Evolutionary conservation across 1,140 invertebrate genomes (phyloP).

Genomic region (Lithobius niger): DNA sequence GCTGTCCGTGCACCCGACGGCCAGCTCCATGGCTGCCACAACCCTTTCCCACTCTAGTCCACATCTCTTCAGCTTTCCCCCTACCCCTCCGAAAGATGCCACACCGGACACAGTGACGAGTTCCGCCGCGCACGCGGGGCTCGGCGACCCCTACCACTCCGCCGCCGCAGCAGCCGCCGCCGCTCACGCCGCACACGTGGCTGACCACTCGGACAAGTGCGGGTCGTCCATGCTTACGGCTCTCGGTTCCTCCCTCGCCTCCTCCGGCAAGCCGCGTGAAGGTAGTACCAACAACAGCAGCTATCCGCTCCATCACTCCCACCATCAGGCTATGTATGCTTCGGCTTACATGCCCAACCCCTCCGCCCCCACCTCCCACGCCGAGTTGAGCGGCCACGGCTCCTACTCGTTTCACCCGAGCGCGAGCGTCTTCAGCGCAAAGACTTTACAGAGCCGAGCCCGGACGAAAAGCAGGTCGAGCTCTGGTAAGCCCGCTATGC

Average conservation of each 20-base stretch:
- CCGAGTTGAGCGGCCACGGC: constrained; percentile 14
- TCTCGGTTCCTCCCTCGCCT: constrained; percentile 17
- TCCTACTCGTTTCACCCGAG: constrained; percentile 27
- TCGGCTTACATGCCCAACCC: constrained; percentile 15
- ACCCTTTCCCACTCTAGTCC: constrained; percentile 30
- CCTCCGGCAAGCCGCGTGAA: constrained; percentile 24
- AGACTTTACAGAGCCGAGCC: constrained; percentile 41
- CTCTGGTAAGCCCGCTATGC: constrained; percentile 74
- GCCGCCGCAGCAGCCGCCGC: constrained; percentile 18
- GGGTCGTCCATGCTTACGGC: constrained; percentile 18
- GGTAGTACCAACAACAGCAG: constrained; percentile 27
- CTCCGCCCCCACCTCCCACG: constrained; percentile 13
- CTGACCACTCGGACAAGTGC: too few species aligned
- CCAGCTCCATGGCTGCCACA: constrained; percentile 27
- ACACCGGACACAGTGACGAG: constrained; percentile 53
- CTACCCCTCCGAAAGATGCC: constrained; percentile 84
- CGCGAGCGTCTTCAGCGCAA: constrained; percentile 28
- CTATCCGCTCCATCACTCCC: constrained; percentile 24
- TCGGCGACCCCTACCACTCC: constrained; percentile 15
- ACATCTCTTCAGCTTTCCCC: constrained; percentile 78
- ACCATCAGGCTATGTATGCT: constrained; percentile 26
- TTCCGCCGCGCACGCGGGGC: constrained; percentile 36
- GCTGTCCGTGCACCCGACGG: constrained; percentile 25
- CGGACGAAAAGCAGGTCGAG: constrained; percentile 77
- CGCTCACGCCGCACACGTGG: too few species aligned